Conservation (phyloP, 92 coral and sea anemone genomes). For the Epizoanthus fatuus region DNA sequence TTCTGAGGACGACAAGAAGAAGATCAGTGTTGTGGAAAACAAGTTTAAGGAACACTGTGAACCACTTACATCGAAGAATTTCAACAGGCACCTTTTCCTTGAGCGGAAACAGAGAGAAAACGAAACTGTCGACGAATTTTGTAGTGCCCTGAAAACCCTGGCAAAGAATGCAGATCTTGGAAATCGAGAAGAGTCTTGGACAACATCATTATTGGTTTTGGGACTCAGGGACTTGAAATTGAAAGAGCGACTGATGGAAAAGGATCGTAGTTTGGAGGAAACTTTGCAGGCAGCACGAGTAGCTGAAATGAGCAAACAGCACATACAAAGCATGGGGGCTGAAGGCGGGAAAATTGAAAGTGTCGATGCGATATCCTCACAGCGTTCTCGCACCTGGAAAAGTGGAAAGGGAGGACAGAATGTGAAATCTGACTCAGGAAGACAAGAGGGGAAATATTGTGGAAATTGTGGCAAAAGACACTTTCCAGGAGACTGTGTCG, state of each 20-base stretch:
- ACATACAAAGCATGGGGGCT: slow-evolving; percentile 31
- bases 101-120: slow-evolving; percentile 55
- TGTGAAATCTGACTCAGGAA: not conserved
- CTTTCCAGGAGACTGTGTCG: slow-evolving; percentile 29
- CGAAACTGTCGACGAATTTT: slow-evolving; percentile 43
- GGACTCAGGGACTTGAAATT: slow-evolving; percentile 41
- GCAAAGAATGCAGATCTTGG: slow-evolving; percentile 44
- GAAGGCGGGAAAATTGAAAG: slow-evolving; percentile 26
- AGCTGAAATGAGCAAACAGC: slow-evolving; percentile 50
- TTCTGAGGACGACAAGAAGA: slow-evolving; percentile 43
- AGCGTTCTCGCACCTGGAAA: not conserved
- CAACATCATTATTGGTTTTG: slow-evolving; percentile 49
- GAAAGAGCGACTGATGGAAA: slow-evolving; percentile 34
- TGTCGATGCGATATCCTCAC: not conserved
- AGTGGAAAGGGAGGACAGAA: not conserved
- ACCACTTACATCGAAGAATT: slow-evolving; percentile 59
- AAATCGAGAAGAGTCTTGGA: slow-evolving; percentile 50
- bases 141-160: slow-evolving; percentile 44
- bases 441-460: slow-evolving; percentile 23
- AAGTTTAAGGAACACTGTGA: slow-evolving; percentile 53
- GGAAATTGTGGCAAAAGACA: slow-evolving; percentile 38
- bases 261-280: slow-evolving; percentile 41
- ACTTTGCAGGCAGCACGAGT: slow-evolving; percentile 48
- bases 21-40: slow-evolving; percentile 42
- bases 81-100: slow-evolving; percentile 49